phyloP scores from a whole-genome alignment of 53 echinoderm and acorn worm species.

The Actinopyga echinites region DNA sequence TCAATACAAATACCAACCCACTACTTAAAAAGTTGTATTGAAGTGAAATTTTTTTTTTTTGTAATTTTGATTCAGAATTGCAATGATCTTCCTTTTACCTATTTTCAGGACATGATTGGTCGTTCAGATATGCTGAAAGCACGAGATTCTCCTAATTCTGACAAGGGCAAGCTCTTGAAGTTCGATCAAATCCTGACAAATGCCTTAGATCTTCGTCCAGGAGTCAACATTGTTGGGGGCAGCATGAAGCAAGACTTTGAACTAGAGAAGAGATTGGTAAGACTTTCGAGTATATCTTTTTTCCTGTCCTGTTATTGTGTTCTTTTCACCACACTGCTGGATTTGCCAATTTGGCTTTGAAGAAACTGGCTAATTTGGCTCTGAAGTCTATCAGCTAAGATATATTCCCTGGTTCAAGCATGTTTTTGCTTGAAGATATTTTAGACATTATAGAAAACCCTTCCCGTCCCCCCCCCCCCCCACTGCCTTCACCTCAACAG shows the following conservation, averaged over 20 bases:
- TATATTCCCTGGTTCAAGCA: too few species aligned
- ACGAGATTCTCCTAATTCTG: slow-evolving; percentile 52
- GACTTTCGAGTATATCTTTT: neutral
- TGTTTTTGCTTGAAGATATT: too few species aligned
- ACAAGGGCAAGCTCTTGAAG: slow-evolving; percentile 83
- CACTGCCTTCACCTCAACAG: too few species aligned
- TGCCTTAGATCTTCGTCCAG: slow-evolving; percentile 76
- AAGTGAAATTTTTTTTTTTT: too few species aligned
- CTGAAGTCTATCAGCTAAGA: too few species aligned
- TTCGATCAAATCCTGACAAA: slow-evolving; percentile 76
- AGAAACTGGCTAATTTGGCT: too few species aligned
- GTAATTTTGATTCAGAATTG: too few species aligned
- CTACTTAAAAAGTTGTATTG: too few species aligned
- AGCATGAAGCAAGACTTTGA: slow-evolving; percentile 76
- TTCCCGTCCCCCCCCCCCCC: too few species aligned
- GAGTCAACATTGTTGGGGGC: slow-evolving; percentile 71
- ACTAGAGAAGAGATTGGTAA: slow-evolving; percentile 84
- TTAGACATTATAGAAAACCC: too few species aligned
- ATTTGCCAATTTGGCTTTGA: neutral
- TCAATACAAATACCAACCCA: too few species aligned
- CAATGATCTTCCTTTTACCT: too few species aligned
- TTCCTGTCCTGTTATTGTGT: neutral
- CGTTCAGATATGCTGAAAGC: slow-evolving; percentile 77
- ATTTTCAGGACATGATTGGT: slow-evolving; percentile 74
- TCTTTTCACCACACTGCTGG: neutral